Evolutionary conservation across 2,113 vertebrate genomes (phyloP), one percentile per base, ranked within the genome.

Genomic region (Osmerus eperlanus): DNA sequence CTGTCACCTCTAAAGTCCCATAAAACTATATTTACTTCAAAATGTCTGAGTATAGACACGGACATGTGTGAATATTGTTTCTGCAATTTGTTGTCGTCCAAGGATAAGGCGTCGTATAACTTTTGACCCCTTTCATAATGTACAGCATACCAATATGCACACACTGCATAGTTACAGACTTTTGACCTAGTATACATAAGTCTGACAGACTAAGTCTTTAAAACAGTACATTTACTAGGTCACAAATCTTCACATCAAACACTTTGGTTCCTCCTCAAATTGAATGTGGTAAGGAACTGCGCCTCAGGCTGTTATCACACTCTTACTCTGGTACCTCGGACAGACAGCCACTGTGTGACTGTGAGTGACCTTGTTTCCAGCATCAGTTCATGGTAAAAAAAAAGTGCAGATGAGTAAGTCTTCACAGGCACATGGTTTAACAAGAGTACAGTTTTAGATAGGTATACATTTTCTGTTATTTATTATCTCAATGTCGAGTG

Each of bases 321-420:
- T 36, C 23, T 12, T 21, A 9, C 19, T 15, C 58, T 60, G 58
- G 23, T 60, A 60, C 23, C 13, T 60, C 2, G 23, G 58, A 60
- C 58, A 60, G 19, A 60, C 58, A 14, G 58, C 19, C 19, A 60
- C 21, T 12, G 23, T 13, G 23, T 21, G 19, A 60, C 19, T 23
- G 18, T 58, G 23, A 23, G 23, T 23, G 11, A 60, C 21, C 21
- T 60, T 7, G 23, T 60, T 60, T 53, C 68, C 59, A 53, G 52
- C 68, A 41, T 4, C 14, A 41, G 25, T 54, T 41, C 7, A 65
- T n/a, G 58, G 55, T 78, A 73, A 66, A 29, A 73, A 55, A 60
- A 67, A 25, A 23, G 47, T 65, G 11, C 4, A 64, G 25, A 47
- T 47, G 41, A 47, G 41, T 47, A 47, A 9, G 9, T 47, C 7